These are phyloP conservation scores for Ceyx cyanopectus DNA, from an alignment of 2,113 vertebrate species.

Conservation along the genomic window DNA sequence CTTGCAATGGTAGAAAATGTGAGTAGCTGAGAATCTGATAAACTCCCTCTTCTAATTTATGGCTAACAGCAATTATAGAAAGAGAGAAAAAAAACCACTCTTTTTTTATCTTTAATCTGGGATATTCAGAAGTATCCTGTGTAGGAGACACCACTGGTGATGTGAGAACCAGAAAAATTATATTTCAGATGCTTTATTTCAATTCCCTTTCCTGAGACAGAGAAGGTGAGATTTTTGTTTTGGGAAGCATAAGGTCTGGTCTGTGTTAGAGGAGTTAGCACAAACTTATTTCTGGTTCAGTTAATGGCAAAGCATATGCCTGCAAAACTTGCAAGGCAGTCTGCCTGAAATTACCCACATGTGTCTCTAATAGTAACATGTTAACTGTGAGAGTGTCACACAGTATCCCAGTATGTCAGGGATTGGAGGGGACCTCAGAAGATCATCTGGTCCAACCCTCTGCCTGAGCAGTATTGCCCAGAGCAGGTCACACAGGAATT, in stretches of 20 bases:
- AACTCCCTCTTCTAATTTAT: not conserved
- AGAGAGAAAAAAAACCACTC: accelerated
- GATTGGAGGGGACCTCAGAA: no score
- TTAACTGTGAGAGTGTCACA: not conserved
- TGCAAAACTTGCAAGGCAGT: not conserved
- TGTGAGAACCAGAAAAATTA: not conserved
- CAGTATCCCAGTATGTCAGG: no score
- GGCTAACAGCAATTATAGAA: not conserved
- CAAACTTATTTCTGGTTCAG: not conserved
- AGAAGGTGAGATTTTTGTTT: not conserved
- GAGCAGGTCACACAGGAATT: no score
- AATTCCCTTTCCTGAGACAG: not conserved
- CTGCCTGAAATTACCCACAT: not conserved
- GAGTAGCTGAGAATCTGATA: not conserved
- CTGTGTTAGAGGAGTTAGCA: not conserved
- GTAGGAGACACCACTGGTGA: not conserved
- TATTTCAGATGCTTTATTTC: not conserved
- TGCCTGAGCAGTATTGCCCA: no score
- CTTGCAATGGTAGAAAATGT: not conserved
- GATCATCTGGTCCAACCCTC: no score
- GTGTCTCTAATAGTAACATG: not conserved
- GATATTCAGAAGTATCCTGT: not conserved
- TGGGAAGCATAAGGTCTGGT: not conserved
- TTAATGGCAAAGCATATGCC: not conserved
- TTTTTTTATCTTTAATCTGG: not conserved